Conservation (phyloP, 2,888 invertebrate species). For the Cryptus viduatorius region DNA sequence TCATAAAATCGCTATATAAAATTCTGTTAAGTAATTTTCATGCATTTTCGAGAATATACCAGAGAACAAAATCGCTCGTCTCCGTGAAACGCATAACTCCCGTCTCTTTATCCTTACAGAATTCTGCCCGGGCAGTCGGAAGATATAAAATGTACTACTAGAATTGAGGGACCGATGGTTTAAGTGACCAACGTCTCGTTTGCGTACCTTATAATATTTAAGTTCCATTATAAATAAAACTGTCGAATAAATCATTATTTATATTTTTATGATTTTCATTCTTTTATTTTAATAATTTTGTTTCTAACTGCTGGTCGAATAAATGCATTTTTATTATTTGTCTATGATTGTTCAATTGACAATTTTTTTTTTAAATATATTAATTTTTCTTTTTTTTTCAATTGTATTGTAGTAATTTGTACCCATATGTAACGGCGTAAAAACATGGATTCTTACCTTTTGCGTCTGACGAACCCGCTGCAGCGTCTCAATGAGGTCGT, state of each 20-base stretch:
- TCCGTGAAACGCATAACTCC: too few species aligned
- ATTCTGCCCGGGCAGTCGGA: too few species aligned
- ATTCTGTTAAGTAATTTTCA: too few species aligned
- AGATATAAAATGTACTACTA: background rate
- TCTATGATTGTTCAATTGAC: background rate
- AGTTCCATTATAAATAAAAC: slow-evolving; percentile 67
- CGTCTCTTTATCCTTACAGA: too few species aligned
- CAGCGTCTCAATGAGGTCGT: slow-evolving; percentile 76
- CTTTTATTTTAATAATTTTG: background rate
- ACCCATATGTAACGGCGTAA: background rate
- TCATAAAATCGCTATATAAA: too few species aligned
- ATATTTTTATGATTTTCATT: background rate
- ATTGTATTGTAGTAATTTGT: too few species aligned
- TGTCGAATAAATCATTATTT: slow-evolving; percentile 73
- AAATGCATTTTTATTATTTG: background rate
- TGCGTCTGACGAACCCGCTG: slow-evolving; percentile 77
- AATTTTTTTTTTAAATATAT: background rate
- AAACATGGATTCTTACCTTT: slow-evolving; percentile 81
- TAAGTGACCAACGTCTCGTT: slow-evolving; percentile 37
- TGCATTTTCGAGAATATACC: too few species aligned
- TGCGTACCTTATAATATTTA: slow-evolving; percentile 68
- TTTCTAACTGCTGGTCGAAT: background rate
- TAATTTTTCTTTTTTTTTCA: too few species aligned
- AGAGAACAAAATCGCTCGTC: too few species aligned
- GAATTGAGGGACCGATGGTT: slow-evolving; percentile 29